Base-by-base conservation (phyloP, 2,797 vertebrate species). In the Halcyon leucocephala region DNA sequence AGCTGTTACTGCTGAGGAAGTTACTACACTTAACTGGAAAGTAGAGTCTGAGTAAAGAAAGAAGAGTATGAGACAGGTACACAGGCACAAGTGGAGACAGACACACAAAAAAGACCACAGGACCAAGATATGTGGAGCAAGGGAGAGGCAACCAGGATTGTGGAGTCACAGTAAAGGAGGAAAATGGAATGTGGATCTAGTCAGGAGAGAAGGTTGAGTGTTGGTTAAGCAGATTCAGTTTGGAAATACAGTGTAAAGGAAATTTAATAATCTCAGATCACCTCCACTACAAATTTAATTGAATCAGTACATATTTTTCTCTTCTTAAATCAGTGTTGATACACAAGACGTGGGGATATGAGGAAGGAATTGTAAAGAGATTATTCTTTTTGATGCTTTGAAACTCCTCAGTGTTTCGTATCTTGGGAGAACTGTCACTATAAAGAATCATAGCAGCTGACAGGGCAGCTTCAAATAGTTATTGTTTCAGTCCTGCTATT, bases 131-230 rank as follows among this genome's bases (percentile, higher is more conserved):
- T 21, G 9, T 12, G 49, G 25, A 52, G 3, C 4, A 41, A 12
- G 3, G 3, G 28, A 17, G 14, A 85, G 11, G 9, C 7, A 76
- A 42, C 8, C 9, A 55, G 21, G 26, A 65, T 5, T 1, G 0
- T 44, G 12, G 4, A 84, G 35, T 42, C 14, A 46, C 26, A 67
- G 19, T 44, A 57, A 89, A 82, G 5, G 17, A 35, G n/a, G 84
- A 79, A 24, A 6, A 14, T 4, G 24, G 37, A 91, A 82, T 0
- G 20, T 24, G 10, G 17, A 57, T 46, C 28, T 24, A 42, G 20
- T 49, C 46, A 80, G 79, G 33, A 60, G 10, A 67, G 22, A 14
- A 76, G 14, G 52, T 0, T n/a, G 13, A 79, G 28, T 42, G 15
- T 8, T 42, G 17, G 42, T 42, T 8, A 42, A 42, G 41, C 16